A percentile compares a stretch with the other conserved stretches of the same genome.
Evolutionary conservation across 1,140 invertebrate genomes (phyloP).

Genomic region (Elymnias hypermnestra): DNA sequence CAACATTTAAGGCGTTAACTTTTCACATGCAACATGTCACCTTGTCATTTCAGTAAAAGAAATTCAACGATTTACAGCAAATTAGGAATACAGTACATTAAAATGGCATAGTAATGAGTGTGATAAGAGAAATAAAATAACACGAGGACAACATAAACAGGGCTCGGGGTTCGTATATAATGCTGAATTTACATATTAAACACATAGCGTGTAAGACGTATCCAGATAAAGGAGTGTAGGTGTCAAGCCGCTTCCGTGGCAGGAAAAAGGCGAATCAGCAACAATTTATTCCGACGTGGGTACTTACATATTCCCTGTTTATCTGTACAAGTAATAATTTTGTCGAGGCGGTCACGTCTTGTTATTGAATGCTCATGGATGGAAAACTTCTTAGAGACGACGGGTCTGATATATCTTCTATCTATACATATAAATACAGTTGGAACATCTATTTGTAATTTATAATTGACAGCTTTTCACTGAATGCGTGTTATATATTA

Average conservation of each 20-base stretch:
- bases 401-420: too few relatives aligned
- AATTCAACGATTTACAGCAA: too few relatives aligned
- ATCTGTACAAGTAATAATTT: neutral
- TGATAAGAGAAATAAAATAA: constrained; percentile 3
- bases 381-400: too few relatives aligned
- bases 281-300: constrained; percentile 15
- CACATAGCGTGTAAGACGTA: constrained; percentile 8
- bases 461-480: too few relatives aligned
- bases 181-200: constrained; percentile 4
- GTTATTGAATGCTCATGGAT: too few relatives aligned
- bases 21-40: too few relatives aligned
- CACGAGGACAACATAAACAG: neutral
- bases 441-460: too few relatives aligned
- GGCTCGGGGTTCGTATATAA: neutral
- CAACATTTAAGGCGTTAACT: too few relatives aligned
- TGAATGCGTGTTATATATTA: too few relatives aligned
- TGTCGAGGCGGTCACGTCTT: too few relatives aligned
- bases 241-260: constrained; percentile 17
- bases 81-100: neutral
- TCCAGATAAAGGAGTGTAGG: constrained; percentile 6
- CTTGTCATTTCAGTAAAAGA: too few relatives aligned
- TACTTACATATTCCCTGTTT: constrained; percentile 3
- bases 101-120: neutral
- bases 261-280: constrained; percentile 17
- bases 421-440: too few relatives aligned